These are phyloP conservation scores for Notodonta ziczac DNA, from an alignment of 2,888 invertebrate species.

Conservation along the genomic window DNA sequence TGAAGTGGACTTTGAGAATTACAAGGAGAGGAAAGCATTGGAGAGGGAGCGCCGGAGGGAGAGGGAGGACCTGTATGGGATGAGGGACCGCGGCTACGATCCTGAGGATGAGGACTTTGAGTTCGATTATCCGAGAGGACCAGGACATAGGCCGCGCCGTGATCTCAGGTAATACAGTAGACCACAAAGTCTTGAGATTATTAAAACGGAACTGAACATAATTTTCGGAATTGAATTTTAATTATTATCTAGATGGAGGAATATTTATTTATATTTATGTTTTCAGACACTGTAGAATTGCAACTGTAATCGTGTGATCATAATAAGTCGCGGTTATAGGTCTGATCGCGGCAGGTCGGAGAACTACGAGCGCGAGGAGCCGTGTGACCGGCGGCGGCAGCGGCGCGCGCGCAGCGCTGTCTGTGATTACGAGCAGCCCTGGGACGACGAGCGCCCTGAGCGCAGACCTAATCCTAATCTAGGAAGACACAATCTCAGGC, in stretches of 20 bases:
- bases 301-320: too few relatives aligned
- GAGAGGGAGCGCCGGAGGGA: slow-evolving; percentile 57
- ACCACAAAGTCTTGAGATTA: too few relatives aligned
- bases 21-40: slow-evolving; percentile 75
- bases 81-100: slow-evolving; percentile 68
- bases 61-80: slow-evolving; percentile 51
- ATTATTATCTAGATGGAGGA: too few relatives aligned
- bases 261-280: too few relatives aligned
- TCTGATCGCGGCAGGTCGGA: slow-evolving; percentile 67
- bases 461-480: slow-evolving; percentile 38
- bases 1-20: slow-evolving; percentile 77
- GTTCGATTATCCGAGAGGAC: slow-evolving; percentile 57
- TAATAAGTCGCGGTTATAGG: slow-evolving; percentile 28
- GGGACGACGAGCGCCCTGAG: slow-evolving; percentile 47
- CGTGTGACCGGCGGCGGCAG: slow-evolving; percentile 54
- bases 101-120: slow-evolving; percentile 77
- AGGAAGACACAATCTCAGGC: slow-evolving; percentile 38
- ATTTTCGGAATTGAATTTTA: too few relatives aligned
- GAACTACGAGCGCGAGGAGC: slow-evolving; percentile 61
- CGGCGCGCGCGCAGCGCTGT: slow-evolving; percentile 69
- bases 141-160: slow-evolving; percentile 45
- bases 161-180: slow-evolving; percentile 49
- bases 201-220: too few relatives aligned
- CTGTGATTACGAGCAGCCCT: slow-evolving; percentile 59
- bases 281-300: too few relatives aligned